Base-by-base conservation (phyloP, 2,113 vertebrate genomes). In the Cephalophus harveyi region DNA sequence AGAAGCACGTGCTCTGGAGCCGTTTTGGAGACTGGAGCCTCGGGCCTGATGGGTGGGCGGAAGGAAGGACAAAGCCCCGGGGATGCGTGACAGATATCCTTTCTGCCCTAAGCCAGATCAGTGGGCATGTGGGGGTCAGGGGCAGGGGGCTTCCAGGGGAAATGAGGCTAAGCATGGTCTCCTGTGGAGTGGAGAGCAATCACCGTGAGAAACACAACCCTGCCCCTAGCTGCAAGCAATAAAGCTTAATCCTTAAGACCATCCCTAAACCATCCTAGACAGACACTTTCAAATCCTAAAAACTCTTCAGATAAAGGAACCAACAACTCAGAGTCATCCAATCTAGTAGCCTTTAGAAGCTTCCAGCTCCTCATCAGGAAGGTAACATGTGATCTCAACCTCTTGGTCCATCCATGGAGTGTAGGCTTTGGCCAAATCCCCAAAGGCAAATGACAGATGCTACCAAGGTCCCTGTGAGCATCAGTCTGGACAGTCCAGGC, bases 311-410 rank as follows among this genome's bases (percentile, higher is more conserved):
- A 84, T 64, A 48, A 90, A 94, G 52, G 28, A 86, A 30, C 46
- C 2, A 3, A 62, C 50, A 74, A 36, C 46, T 57, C 62, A 46
- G 36, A 43, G 15, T 59, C 33, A 48, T 59, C 59, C 43, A 25
- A 27, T 87, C 81, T 36, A 52, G 83, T 12, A 86, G 74, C 17
- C 76, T 95, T 87, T 52, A 59, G 94, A 93, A 93, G 85, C 43
- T 86, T 94, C 84, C 21, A 50, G 79, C 5, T 76, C 89, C 78
- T n/a, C 82, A 36, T 40, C 78, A 33, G 40, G 78, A 92, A 78
- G 57, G 54, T 48, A 52, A 55, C 16, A 2, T 2, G 6, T 52
- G 15, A 48, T 19, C 46, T 82, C 55, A 43, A 83, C 15, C 23
- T 40, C 83, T 71, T 36, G 43, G 52, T 64, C 67, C 50, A 15